phyloP scores from a whole-genome alignment of 2,797 vertebrate species.

The Pterois miles region DNA sequence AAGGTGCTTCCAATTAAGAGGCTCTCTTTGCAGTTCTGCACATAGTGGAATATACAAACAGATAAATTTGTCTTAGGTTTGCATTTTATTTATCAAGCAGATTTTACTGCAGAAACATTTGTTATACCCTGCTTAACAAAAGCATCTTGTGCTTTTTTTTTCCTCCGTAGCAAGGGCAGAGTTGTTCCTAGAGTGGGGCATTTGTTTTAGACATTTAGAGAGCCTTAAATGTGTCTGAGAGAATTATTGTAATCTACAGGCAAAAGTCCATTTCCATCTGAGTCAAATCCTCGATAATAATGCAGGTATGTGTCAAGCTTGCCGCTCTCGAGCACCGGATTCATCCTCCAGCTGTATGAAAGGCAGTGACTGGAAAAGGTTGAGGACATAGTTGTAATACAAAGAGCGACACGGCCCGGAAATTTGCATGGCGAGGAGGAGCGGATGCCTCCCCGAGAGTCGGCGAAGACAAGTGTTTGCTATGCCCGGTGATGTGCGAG shows the following conservation, averaged over 20 bases:
- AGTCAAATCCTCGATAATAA: constrained; percentile 68
- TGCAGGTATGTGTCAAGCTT: constrained; percentile 57
- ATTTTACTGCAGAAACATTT: constrained; percentile 75
- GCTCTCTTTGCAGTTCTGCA: constrained; percentile 50
- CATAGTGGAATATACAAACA: constrained; percentile 56
- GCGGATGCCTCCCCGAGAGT: constrained; percentile 53
- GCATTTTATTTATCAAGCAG: constrained; percentile 73
- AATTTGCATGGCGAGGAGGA: constrained; percentile 78
- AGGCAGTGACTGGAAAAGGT: constrained; percentile 70
- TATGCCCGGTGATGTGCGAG: constrained; percentile 75
- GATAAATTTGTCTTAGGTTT: constrained; percentile 63
- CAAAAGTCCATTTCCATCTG: constrained; percentile 56
- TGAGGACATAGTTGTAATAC: constrained; percentile 75
- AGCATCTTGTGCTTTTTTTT: constrained; percentile 47
- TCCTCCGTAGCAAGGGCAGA: constrained; percentile 22
- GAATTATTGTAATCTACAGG: constrained; percentile 33
- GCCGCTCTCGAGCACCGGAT: constrained; percentile 43
- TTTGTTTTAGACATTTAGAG: constrained; percentile 52
- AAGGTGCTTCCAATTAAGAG: constrained; percentile 64
- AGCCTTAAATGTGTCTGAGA: constrained; percentile 38
- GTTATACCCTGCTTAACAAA: constrained; percentile 71
- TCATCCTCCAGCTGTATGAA: constrained; percentile 69
- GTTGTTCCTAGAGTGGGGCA: constrained; percentile 31
- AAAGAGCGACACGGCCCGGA: constrained; percentile 68
- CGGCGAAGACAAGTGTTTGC: constrained; percentile 73